A percentile compares a stretch with the other conserved stretches of the same genome.
Conservation (phyloP, 2,797 vertebrate species). For the Tragopan temminckii region DNA sequence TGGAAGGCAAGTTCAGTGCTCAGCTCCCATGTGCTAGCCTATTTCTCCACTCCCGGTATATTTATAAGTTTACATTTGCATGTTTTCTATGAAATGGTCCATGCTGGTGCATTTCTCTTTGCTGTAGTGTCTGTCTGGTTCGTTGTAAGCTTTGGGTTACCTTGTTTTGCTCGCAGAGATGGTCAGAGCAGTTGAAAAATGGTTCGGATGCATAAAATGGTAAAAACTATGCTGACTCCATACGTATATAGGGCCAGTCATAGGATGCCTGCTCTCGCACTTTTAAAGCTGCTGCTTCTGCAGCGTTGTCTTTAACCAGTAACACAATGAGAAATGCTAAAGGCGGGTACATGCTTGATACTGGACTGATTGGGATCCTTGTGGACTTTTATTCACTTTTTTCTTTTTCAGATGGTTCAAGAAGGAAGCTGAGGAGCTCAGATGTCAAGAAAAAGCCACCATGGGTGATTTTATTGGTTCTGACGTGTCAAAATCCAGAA, state of each 20-base stretch:
- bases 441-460: background rate
- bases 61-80: background rate
- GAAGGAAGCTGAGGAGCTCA: accelerated
- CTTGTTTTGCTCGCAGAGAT: background rate
- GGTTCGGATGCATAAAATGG: background rate
- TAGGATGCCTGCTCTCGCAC: background rate
- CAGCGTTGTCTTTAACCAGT: background rate
- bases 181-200: background rate
- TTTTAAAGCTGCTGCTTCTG: background rate
- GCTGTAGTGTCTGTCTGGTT: background rate
- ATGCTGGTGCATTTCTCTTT: background rate
- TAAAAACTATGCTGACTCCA: background rate
- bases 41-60: background rate
- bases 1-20: background rate
- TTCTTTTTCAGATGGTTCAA: background rate
- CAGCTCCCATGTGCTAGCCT: background rate
- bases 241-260: background rate
- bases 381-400: background rate
- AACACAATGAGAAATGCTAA: background rate
- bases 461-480: background rate
- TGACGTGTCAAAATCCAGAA: background rate
- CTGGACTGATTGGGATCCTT: background rate
- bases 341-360: background rate
- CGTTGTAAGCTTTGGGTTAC: background rate
- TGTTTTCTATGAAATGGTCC: background rate